A percentile compares a stretch with the other conserved stretches of the same genome.
These are phyloP conservation scores for Euthynnus affinis DNA, from an alignment of 2,797 vertebrate genomes.

Conservation along the genomic window DNA sequence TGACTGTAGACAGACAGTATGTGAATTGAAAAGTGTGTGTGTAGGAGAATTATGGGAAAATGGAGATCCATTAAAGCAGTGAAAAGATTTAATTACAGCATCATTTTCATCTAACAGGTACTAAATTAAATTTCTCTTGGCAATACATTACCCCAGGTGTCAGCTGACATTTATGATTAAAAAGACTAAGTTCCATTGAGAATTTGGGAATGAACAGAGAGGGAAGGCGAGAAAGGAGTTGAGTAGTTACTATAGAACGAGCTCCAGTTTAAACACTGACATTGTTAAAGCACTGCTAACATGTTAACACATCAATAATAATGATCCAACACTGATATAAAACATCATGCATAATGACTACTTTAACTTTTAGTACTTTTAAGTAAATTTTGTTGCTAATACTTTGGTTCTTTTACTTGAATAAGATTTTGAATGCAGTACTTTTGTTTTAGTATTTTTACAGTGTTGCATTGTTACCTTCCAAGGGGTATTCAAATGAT, in stretches of 20 bases:
- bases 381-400: no score
- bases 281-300: no score
- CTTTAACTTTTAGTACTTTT: no score
- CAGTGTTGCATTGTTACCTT: no score
- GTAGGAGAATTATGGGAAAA: not conserved
- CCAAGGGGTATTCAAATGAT: no score
- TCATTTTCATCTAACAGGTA: conserved; percentile 6
- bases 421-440: no score
- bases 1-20: not conserved
- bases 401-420: no score
- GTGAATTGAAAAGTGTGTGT: not conserved
- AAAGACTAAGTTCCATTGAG: not conserved
- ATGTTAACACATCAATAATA: not conserved
- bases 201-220: not conserved
- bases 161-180: not conserved
- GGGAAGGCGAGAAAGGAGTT: no score
- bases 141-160: not conserved
- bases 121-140: not conserved
- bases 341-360: no score
- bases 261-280: no score
- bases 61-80: not conserved
- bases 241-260: not conserved
- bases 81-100: not conserved
- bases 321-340: no score
- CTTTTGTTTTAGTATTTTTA: no score